A percentile compares a stretch with the other conserved stretches of the same genome.
These are phyloP conservation scores for Idaea dimidiata DNA, from an alignment of 2,888 invertebrate genomes.

Conservation along the genomic window DNA sequence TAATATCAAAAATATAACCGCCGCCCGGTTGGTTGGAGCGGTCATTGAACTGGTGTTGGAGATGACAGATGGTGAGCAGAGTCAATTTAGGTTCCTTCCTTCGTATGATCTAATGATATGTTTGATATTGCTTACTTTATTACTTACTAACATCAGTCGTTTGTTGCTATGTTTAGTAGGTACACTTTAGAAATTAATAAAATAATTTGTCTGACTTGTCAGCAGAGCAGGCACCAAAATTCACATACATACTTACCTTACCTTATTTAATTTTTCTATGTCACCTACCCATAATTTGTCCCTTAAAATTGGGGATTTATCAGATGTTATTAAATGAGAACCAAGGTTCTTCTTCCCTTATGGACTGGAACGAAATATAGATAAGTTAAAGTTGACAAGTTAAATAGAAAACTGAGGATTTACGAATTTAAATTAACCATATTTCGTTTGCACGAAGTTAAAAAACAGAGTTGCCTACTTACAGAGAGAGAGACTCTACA, in stretches of 20 bases:
- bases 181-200: constrained; percentile 7
- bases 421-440: too few relatives aligned
- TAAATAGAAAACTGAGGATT: too few relatives aligned
- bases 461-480: neutral
- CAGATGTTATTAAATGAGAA: too few relatives aligned
- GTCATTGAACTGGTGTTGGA: constrained; percentile 39
- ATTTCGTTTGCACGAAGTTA: neutral
- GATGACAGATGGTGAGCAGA: constrained; percentile 51
- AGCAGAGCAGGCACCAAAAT: too few relatives aligned
- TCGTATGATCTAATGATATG: constrained; percentile 27
- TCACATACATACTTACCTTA: too few relatives aligned
- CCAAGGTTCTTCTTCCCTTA: too few relatives aligned
- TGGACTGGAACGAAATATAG: too few relatives aligned
- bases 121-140: constrained; percentile 5
- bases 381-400: too few relatives aligned
- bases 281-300: too few relatives aligned
- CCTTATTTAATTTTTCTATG: too few relatives aligned
- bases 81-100: constrained; percentile 26
- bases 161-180: neutral
- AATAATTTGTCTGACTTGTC: neutral
- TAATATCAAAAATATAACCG: constrained; percentile 23
- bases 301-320: too few relatives aligned
- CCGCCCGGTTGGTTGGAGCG: constrained; percentile 30
- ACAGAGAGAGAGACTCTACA: neutral
- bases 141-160: constrained; percentile 5